Conservation (phyloP, 1,140 invertebrate species). For the Potamilus streckersoni region DNA sequence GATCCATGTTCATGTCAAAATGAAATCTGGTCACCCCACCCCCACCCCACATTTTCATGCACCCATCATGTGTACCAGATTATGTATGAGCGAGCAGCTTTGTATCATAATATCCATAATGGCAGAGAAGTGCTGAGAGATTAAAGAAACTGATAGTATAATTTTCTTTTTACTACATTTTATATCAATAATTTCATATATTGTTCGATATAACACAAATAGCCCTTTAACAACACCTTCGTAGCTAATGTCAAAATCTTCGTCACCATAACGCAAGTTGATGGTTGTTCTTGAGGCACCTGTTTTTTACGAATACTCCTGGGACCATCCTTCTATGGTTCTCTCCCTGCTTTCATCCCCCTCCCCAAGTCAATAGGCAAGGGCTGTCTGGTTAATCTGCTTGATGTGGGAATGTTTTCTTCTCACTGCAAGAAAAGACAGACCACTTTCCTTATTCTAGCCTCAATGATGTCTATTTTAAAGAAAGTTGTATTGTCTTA, state of each 20-base stretch:
- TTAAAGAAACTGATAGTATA: no score
- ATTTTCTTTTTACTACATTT: no score
- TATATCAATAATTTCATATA: no score
- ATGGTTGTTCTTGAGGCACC: neutral
- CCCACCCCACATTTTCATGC: no score
- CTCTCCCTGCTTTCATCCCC: neutral
- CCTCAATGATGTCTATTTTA: neutral
- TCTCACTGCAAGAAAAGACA: neutral
- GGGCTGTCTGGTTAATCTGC: neutral
- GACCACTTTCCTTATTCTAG: slow-evolving; percentile 6
- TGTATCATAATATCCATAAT: no score
- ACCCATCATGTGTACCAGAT: no score
- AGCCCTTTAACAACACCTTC: no score
- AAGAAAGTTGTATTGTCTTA: neutral
- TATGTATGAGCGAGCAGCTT: no score
- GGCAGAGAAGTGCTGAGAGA: no score
- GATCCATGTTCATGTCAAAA: no score
- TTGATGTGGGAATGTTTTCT: slow-evolving; percentile 10
- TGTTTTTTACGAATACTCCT: neutral
- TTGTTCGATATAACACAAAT: no score
- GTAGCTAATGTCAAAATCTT: neutral
- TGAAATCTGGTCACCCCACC: no score
- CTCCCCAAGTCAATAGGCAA: neutral
- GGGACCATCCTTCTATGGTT: neutral
- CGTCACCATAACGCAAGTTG: neutral